phyloP scores from a whole-genome alignment of 2,888 invertebrate species.

The Oxystoma pomonae region DNA sequence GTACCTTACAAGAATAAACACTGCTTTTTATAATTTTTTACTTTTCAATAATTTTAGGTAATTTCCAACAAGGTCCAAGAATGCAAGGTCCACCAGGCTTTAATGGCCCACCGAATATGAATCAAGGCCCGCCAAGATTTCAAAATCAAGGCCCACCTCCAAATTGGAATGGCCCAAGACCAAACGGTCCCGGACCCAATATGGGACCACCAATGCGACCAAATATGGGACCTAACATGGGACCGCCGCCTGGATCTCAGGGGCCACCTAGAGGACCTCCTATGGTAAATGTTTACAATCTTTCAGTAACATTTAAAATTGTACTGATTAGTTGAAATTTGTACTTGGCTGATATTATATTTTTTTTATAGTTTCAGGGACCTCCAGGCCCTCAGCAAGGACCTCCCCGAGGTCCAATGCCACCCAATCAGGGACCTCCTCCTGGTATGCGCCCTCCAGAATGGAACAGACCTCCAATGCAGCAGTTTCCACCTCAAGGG shows the following conservation, averaged over 20 bases:
- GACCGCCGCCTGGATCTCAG: slow-evolving; percentile 57
- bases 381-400: slow-evolving; percentile 60
- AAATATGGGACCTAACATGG: slow-evolving; percentile 52
- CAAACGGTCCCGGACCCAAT: slow-evolving; percentile 51
- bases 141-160: slow-evolving; percentile 45
- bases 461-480: slow-evolving; percentile 73
- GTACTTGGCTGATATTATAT: background rate
- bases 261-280: slow-evolving; percentile 54
- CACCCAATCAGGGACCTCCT: slow-evolving; percentile 60
- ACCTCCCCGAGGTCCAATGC: slow-evolving; percentile 54
- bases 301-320: too few species aligned
- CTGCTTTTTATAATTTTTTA: background rate
- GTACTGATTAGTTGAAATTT: too few species aligned
- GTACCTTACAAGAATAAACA: too few species aligned
- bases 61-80: slow-evolving; percentile 44
- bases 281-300: too few species aligned
- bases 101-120: slow-evolving; percentile 55
- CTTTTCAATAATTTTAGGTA: too few species aligned
- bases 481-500: slow-evolving; percentile 64
- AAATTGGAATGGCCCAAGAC: slow-evolving; percentile 56
- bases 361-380: slow-evolving; percentile 49
- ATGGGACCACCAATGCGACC: slow-evolving; percentile 41
- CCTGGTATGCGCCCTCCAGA: slow-evolving; percentile 64
- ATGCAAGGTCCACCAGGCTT: slow-evolving; percentile 58
- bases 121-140: slow-evolving; percentile 54